Evolutionary conservation across 2,113 vertebrate species (phyloP).

Genomic region (Hucho hucho): DNA sequence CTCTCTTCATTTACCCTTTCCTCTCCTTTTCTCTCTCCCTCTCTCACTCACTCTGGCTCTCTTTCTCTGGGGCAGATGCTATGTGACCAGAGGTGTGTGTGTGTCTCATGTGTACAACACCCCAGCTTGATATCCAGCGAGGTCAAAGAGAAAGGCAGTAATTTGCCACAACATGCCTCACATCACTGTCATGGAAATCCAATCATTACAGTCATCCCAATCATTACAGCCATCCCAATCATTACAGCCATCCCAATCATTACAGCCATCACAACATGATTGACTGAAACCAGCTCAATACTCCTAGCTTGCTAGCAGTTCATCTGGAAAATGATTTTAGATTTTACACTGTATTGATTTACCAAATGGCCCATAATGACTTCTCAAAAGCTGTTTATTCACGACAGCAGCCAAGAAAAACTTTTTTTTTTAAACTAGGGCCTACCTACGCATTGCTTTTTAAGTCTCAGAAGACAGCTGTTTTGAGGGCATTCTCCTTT

Average conservation of each 20-base stretch:
- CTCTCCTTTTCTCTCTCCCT: constrained; percentile 13
- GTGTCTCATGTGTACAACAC: constrained; percentile 13
- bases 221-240: neutral
- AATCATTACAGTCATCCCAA: constrained; percentile 15
- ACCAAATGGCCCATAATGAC: constrained; percentile 59
- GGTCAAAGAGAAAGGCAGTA: constrained; percentile 49
- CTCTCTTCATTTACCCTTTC: constrained; percentile 6
- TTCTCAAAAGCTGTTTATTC: constrained; percentile 35
- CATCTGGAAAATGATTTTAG: constrained; percentile 59
- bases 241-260: too few species aligned
- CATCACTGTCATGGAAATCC: constrained; percentile 62
- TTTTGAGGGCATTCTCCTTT: constrained; percentile 6
- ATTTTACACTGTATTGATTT: constrained; percentile 62
- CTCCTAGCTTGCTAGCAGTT: constrained; percentile 50
- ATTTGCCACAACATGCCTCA: constrained; percentile 59
- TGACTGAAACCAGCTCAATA: constrained; percentile 51
- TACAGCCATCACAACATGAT: constrained; percentile 28
- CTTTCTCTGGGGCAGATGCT: constrained; percentile 35
- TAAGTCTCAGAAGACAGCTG: neutral
- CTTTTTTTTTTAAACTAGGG: neutral
- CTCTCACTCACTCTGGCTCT: neutral
- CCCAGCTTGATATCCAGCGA: constrained; percentile 11
- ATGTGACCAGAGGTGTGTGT: constrained; percentile 16
- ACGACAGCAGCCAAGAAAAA: neutral
- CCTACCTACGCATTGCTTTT: neutral